These are phyloP conservation scores for Drosophila kurseongensis DNA, from an alignment of 1,140 invertebrate genomes.

Conservation along the genomic window DNA sequence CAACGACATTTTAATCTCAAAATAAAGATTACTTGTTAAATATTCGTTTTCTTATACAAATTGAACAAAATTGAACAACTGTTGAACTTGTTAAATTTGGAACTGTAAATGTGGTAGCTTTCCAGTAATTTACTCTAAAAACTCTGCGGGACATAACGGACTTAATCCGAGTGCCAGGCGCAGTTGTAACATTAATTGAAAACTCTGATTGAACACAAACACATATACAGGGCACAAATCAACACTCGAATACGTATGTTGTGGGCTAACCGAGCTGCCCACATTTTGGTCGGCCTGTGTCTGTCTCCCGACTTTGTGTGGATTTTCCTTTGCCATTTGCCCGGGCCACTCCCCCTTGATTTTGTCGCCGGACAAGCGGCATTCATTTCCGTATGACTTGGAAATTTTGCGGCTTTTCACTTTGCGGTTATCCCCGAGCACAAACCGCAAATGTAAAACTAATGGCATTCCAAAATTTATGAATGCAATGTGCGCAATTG, in stretches of 20 bases:
- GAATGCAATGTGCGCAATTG: conserved; percentile 55
- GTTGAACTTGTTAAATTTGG: no score
- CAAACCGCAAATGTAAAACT: conserved; percentile 84
- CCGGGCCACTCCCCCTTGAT: conserved; percentile 34
- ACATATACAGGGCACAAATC: conserved; percentile 31
- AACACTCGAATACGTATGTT: conserved; percentile 13
- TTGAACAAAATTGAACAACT: no score
- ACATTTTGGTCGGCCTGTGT: conserved; percentile 47
- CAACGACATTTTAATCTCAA: no score
- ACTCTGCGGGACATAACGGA: conserved; percentile 5
- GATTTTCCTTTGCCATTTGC: conserved; percentile 28
- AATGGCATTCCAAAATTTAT: conserved; percentile 83
- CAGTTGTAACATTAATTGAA: conserved; percentile 74
- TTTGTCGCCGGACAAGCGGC: conserved; percentile 60
- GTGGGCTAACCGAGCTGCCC: conserved; percentile 44
- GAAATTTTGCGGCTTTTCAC: conserved; percentile 83
- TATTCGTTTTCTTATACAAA: no score
- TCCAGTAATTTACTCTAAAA: conserved; percentile 15
- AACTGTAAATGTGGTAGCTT: no score
- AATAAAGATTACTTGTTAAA: no score
- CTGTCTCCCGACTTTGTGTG: conserved; percentile 24
- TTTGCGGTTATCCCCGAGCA: conserved; percentile 79
- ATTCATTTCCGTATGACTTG: conserved; percentile 84
- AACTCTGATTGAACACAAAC: conserved; percentile 59
- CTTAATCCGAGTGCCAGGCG: conserved; percentile 33